phyloP scores from a whole-genome alignment of 2,797 vertebrate genomes.

The Meda fulgida region DNA sequence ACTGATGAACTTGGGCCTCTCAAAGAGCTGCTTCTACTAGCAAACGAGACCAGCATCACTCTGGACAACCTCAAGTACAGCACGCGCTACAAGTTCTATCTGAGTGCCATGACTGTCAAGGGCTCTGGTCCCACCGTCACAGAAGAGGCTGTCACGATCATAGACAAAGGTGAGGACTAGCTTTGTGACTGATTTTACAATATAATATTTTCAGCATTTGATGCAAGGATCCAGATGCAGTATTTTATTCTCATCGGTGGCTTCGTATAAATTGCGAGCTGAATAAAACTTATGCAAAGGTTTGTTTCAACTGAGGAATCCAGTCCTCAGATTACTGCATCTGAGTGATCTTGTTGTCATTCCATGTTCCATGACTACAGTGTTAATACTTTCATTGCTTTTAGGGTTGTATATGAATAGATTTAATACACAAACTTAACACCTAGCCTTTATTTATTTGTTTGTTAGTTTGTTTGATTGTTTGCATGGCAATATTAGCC shows the following conservation, averaged over 20 bases:
- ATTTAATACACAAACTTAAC: not conserved
- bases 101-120: conserved; percentile 87
- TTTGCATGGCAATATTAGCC: not conserved
- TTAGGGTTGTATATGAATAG: not conserved
- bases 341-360: not conserved
- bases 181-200: not conserved
- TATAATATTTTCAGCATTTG: not conserved
- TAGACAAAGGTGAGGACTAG: conserved; percentile 89
- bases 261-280: not conserved
- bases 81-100: conserved; percentile 92
- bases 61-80: conserved; percentile 89
- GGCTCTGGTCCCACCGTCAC: conserved; percentile 86
- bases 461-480: not conserved
- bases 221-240: not conserved
- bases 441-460: not conserved
- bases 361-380: not conserved
- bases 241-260: not conserved
- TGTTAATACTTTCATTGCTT: not conserved
- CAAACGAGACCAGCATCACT: conserved; percentile 86
- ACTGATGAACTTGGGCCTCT: conserved; percentile 87
- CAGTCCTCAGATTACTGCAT: not conserved
- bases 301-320: conserved; percentile 1
- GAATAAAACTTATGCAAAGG: not conserved
- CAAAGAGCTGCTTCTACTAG: conserved; percentile 79
- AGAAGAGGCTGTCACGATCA: conserved; percentile 85